A percentile compares a stretch with the other conserved stretches of the same genome.
Conservation (phyloP, 2,888 invertebrate species). For the Escarpia spicata region DNA sequence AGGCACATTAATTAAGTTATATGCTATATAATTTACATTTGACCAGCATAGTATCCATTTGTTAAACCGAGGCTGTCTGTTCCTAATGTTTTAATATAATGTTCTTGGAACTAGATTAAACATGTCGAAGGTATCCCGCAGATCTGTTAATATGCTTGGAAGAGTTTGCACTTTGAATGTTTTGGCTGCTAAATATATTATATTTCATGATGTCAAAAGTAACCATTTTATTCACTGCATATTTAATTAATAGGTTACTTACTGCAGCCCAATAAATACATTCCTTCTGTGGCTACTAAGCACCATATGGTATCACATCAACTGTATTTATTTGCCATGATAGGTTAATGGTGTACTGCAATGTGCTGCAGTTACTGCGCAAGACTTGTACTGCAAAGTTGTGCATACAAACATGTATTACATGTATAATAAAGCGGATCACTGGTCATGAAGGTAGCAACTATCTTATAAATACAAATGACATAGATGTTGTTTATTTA, state of each 20-base stretch:
- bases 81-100: too few species aligned
- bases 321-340: not conserved
- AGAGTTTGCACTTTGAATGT: too few species aligned
- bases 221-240: not conserved
- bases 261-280: not conserved
- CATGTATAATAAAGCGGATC: not conserved
- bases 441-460: not conserved
- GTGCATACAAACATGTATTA: not conserved
- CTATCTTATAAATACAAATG: not conserved
- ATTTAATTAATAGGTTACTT: not conserved
- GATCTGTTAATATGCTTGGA: too few species aligned
- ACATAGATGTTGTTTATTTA: not conserved
- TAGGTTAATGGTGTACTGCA: not conserved
- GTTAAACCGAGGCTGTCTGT: too few species aligned
- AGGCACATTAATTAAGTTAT: not conserved
- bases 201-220: not conserved
- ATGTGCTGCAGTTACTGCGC: not conserved
- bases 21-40: not conserved
- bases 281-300: not conserved
- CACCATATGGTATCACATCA: not conserved
- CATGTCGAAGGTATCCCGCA: too few species aligned
- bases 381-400: too few species aligned
- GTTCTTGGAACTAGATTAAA: too few species aligned
- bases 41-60: not conserved
- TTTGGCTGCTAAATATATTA: too few species aligned